A percentile compares a stretch with the other conserved stretches of the same genome.
Conservation (phyloP, 2,888 invertebrate genomes). For the Heteromyza rotundicornis region DNA sequence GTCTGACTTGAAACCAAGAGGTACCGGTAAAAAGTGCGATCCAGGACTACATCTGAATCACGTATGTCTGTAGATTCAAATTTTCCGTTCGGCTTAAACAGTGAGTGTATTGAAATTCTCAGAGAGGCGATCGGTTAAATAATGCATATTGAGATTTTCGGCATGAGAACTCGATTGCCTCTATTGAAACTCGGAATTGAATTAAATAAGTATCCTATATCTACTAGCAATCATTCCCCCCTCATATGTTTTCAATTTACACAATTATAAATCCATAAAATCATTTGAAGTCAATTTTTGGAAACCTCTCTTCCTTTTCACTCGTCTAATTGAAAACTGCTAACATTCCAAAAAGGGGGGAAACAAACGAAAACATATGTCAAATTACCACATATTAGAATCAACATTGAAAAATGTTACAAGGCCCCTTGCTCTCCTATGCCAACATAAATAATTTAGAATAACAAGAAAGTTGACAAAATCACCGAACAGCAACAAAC, state of each 20-base stretch:
- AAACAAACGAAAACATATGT: background rate
- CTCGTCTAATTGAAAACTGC: background rate
- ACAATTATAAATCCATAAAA: slow-evolving; percentile 1
- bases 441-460: background rate
- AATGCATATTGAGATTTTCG: no score
- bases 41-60: no score
- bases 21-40: no score
- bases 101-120: no score
- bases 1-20: no score
- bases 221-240: no score
- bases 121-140: no score
- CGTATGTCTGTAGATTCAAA: no score
- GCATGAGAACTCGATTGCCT: no score
- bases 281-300: background rate
- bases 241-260: background rate
- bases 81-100: no score
- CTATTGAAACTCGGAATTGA: no score
- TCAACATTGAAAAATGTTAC: background rate
- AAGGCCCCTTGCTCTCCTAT: background rate
- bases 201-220: no score
- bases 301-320: background rate
- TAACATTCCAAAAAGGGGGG: background rate
- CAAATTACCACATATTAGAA: background rate
- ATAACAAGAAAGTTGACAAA: background rate
- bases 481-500: background rate